Evolutionary conservation across 2,113 vertebrate species (phyloP), one percentile per base, ranked within the genome.

Genomic region (Microtus montanus): DNA sequence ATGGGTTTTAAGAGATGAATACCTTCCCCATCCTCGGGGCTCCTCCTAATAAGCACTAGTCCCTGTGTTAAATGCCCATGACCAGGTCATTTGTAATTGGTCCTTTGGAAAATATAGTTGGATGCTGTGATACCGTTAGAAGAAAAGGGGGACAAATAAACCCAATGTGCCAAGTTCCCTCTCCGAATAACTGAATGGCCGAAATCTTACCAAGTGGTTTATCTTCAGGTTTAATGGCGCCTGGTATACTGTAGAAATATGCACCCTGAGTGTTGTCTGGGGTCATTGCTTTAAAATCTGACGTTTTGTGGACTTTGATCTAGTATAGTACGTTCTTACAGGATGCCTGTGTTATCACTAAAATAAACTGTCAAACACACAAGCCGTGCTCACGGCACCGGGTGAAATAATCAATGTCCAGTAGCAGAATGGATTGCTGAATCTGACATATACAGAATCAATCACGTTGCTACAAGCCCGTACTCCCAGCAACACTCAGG

Each of bases 1-100:
- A 86, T 44, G 70, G 90, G 86, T 83, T 97, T 98, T 71, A 96
- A 95, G 97, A 94, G 91, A 97, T 97, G 58, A 97, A 96, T 97
- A 96, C 71, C 92, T 97, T 97, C 86, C 95, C 98, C 75, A 88
- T 88, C 97, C 97, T 92, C 85, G 9, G 47, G 88, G 28, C 13
- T 96, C 93, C 82, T 95, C 97, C 54, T 96, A 87, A 68, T 97
- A 89, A 33, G 74, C 0, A 0, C 93, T 91, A 95, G 73, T 94
- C 54, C 97, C 92, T 87, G 6, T 58, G 87, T 68, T 41, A 94
- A 95, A 66, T 49, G 92, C 80, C 88, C 44, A 94, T 66, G 87
- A 90, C 87, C 93, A 93, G 70, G 91, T 88, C 91, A 87, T 93
- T 96, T 96, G 96, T 96, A 86, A 47, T 83, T 75, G 87, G 77